Evolutionary conservation across 2,113 vertebrate species (phyloP).

Genomic region (Irena cyanogastra): DNA sequence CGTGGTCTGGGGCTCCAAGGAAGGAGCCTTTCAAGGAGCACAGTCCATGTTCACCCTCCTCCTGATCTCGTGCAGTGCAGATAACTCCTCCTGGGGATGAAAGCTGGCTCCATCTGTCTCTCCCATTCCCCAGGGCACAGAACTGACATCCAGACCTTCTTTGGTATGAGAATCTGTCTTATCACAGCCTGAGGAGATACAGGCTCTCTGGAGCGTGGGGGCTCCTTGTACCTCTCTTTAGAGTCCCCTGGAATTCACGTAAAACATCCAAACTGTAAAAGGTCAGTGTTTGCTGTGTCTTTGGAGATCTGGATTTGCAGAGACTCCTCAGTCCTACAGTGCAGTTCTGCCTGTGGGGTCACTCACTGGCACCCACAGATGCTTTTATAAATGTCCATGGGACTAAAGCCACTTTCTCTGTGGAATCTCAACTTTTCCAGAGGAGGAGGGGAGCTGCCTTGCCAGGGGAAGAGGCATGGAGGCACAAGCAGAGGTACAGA

Average conservation of each 20-base stretch:
- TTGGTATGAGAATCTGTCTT: constrained; percentile 44
- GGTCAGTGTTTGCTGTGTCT: neutral
- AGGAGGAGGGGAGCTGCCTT: neutral
- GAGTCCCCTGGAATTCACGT: neutral
- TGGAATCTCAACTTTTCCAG: neutral
- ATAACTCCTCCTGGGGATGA: neutral
- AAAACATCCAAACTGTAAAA: neutral
- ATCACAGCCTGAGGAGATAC: constrained; percentile 1
- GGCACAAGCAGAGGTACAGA: neutral
- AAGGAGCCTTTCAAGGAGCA: neutral
- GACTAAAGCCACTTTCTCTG: neutral
- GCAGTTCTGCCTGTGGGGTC: neutral
- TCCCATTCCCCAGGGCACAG: neutral
- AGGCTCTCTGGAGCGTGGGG: neutral
- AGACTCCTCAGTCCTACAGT: neutral
- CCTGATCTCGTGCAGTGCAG: neutral
- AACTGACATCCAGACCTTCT: constrained; percentile 38
- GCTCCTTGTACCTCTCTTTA: neutral
- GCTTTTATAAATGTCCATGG: neutral
- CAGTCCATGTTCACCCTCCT: neutral
- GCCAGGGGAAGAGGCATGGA: neutral
- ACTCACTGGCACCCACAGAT: neutral
- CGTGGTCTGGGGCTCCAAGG: neutral
- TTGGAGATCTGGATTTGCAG: neutral
- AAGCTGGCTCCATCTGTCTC: neutral